These are phyloP conservation scores for Drosophila sproati DNA, from an alignment of 1,140 invertebrate species.

Conservation along the genomic window DNA sequence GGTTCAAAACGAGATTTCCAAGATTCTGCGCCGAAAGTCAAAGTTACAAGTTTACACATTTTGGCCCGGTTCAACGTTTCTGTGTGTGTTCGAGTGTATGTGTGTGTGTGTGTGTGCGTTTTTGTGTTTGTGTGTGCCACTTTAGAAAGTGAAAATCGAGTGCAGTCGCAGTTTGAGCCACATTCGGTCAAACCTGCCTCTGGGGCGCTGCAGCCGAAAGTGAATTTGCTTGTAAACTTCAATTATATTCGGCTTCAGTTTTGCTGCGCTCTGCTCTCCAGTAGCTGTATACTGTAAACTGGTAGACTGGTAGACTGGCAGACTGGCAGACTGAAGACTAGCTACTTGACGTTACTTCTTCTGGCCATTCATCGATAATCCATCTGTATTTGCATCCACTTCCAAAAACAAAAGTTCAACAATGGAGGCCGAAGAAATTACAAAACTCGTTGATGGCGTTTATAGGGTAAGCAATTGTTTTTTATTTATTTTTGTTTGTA, in stretches of 20 bases:
- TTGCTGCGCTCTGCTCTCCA: too few species aligned
- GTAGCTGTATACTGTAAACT: constrained; percentile 39
- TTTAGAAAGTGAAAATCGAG: constrained; percentile 82
- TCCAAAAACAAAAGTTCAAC: constrained; percentile 22
- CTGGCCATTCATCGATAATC: constrained; percentile 10
- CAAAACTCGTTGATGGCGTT: constrained; percentile 94
- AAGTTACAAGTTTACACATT: constrained; percentile 80
- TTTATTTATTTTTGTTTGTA: not conserved
- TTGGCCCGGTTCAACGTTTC: constrained; percentile 72
- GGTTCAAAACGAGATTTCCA: constrained; percentile 74
- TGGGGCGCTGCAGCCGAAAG: constrained; percentile 69
- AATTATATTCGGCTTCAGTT: constrained; percentile 17
- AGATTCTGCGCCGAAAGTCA: constrained; percentile 83
- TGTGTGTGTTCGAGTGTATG: constrained; percentile 11
- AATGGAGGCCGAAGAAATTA: constrained; percentile 95
- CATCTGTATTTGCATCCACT: constrained; percentile 19
- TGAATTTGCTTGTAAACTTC: constrained; percentile 53
- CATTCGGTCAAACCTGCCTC: constrained; percentile 25
- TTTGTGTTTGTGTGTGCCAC: constrained; percentile 60
- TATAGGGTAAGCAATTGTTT: constrained; percentile 89
- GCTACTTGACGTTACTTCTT: constrained; percentile 31
- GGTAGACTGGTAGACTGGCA: not conserved
- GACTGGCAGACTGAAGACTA: not conserved
- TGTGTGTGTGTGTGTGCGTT: constrained; percentile 17
- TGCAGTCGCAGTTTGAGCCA: constrained; percentile 47